A percentile compares a stretch with the other conserved stretches of the same genome.
Evolutionary conservation across 1,140 invertebrate genomes (phyloP).

Genomic region (Bombus picipes): DNA sequence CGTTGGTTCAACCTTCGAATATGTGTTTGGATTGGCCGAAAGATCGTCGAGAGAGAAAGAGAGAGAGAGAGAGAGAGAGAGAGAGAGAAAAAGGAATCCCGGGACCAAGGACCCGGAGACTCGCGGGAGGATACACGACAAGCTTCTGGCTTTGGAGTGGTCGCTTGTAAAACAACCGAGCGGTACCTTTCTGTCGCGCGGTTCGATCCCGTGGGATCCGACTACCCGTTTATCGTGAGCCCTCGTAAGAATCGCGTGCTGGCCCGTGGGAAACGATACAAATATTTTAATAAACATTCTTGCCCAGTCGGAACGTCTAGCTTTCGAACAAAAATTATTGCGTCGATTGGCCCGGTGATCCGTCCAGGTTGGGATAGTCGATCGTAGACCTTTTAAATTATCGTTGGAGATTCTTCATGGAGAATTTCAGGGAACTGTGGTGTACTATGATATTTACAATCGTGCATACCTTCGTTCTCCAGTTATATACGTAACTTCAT

Average conservation of each 20-base stretch:
- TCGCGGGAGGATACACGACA: constrained; percentile 68
- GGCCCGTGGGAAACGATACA: constrained; percentile 62
- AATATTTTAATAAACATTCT: constrained; percentile 68
- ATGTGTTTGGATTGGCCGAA: constrained; percentile 58
- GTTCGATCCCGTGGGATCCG: constrained; percentile 71
- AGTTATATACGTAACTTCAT: neutral
- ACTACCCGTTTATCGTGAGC: constrained; percentile 57
- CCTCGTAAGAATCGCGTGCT: constrained; percentile 49
- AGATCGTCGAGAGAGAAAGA: constrained; percentile 36
- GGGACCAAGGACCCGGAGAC: constrained; percentile 61
- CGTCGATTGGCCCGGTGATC: neutral
- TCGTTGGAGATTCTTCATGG: neutral
- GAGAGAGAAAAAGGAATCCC: constrained; percentile 62
- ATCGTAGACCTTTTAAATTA: neutral
- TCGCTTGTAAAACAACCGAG: constrained; percentile 74
- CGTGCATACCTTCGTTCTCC: neutral
- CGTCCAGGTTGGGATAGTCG: neutral
- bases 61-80: constrained; percentile 38
- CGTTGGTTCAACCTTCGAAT: constrained; percentile 62
- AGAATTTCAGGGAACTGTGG: neutral
- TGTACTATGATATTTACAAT: neutral
- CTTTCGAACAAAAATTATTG: constrained; percentile 14
- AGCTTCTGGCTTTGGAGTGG: constrained; percentile 75
- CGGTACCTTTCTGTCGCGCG: constrained; percentile 69
- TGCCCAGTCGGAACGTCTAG: neutral